Evolutionary conservation across 1,140 invertebrate genomes (phyloP), one percentile per base, ranked within the genome.

Genomic region (Drosophila ambigua): DNA sequence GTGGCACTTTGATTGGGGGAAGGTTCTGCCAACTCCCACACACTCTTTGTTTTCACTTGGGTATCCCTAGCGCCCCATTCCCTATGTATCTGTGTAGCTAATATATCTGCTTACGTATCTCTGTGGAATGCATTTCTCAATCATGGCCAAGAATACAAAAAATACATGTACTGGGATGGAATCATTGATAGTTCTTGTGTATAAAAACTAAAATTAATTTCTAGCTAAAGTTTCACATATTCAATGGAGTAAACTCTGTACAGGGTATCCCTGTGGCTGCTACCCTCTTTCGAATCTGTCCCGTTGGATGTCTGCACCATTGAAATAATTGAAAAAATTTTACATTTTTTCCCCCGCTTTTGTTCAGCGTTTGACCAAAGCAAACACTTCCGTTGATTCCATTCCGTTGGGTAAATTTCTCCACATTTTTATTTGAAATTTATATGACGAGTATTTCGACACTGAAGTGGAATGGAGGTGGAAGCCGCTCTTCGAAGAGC

Each of bases 1-100:
- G 69, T 65, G 72, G 78, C 68, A 55, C 50, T 45, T 78, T 76
- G 65, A 72, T 88, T 87, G 82, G 88, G 82, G 83, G 82, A 87
- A 85, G 79, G 72, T 85, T 16, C 35, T 54, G 45, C 15, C 35
- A 11, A 35, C 46, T 57, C 63, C 46, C 71, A 63, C 58, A 55
- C 58, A 61, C 31, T 43, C 28, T 54, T 20, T 16, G 23, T 50
- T 16, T 31, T 45, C 24, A 26, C 50, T 15, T 46, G 23, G 11
- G 41, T 52, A 57, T 55, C 54, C 66, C 8, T 35, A 35, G 0
- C 31, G 16, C 31, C 28, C 28, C 31, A 35, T 8, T 3, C 9
- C 9, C 31, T 7, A 31, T 31, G 28, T 41, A 35, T 48, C 39
- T 28, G 24, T 50, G 5, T 59, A 6, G 20, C 20, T 20, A 43